Evolutionary conservation across 2,797 vertebrate genomes (phyloP).

Genomic region (Rhinoraja longicauda): DNA sequence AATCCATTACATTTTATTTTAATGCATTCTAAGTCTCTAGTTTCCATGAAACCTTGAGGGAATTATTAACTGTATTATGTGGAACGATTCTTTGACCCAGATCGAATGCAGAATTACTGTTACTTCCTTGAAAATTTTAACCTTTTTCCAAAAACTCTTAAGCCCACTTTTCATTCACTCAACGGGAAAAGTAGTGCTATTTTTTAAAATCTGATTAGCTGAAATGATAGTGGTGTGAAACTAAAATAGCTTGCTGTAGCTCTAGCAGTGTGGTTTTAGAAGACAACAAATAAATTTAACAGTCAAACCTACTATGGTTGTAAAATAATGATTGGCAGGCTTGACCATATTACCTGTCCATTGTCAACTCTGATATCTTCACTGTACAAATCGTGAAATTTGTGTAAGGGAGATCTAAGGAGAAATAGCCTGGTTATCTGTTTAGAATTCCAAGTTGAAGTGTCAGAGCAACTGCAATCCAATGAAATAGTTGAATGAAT

Average conservation of each 20-base stretch:
- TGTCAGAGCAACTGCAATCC: neutral
- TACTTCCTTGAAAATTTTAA: neutral
- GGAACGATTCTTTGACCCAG: neutral
- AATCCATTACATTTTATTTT: neutral
- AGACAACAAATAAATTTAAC: neutral
- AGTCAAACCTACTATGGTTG: neutral
- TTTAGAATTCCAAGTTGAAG: neutral
- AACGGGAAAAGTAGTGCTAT: neutral
- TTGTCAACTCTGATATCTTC: neutral
- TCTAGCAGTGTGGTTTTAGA: neutral
- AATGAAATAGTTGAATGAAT: neutral
- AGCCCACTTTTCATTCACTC: neutral
- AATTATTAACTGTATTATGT: neutral
- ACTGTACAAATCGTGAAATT: neutral
- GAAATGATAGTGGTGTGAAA: neutral
- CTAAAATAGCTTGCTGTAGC: neutral
- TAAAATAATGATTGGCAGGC: neutral
- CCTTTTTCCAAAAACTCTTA: neutral
- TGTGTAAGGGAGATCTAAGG: neutral
- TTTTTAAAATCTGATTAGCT: neutral
- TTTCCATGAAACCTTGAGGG: neutral
- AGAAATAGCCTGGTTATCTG: neutral
- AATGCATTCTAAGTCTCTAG: neutral
- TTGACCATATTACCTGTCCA: neutral
- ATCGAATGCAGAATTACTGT: too few relatives aligned